Conservation (phyloP, 37 sponge, comb jelly and placozoan genomes). For the Beroe forskalii region DNA sequence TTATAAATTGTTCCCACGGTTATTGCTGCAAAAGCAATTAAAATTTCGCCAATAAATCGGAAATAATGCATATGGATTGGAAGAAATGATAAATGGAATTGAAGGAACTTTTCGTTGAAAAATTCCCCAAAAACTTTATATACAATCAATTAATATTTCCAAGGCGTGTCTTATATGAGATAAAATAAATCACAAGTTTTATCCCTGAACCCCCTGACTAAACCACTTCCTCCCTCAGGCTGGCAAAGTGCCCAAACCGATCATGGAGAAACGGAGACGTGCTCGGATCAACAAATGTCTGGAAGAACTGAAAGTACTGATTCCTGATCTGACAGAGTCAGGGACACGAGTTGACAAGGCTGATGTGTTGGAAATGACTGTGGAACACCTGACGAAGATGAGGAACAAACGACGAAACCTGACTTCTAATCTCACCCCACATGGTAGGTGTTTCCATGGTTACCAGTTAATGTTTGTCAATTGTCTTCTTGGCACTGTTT, state of each 20-base stretch:
- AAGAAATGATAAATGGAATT: too few species aligned
- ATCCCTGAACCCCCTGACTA: too few species aligned
- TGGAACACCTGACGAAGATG: slow-evolving; percentile 53
- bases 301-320: slow-evolving; percentile 57
- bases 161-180: neutral
- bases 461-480: too few species aligned
- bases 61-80: too few species aligned
- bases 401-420: slow-evolving; percentile 58
- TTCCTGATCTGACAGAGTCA: slow-evolving; percentile 39
- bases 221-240: slow-evolving; percentile 2
- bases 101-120: too few species aligned
- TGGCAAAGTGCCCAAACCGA: slow-evolving; percentile 40
- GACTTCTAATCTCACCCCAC: slow-evolving; percentile 40
- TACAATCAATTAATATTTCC: too few species aligned
- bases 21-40: too few species aligned
- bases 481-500: too few species aligned
- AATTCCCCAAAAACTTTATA: too few species aligned
- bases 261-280: slow-evolving; percentile 53
- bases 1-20: too few species aligned
- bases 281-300: slow-evolving; percentile 57
- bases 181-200: too few species aligned
- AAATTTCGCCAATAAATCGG: too few species aligned
- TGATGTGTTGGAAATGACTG: slow-evolving; percentile 62
- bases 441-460: slow-evolving; percentile 30
- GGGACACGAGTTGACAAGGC: slow-evolving; percentile 55